phyloP scores from a whole-genome alignment of 2,888 invertebrate species.

The Tetrapedia diversipes region DNA sequence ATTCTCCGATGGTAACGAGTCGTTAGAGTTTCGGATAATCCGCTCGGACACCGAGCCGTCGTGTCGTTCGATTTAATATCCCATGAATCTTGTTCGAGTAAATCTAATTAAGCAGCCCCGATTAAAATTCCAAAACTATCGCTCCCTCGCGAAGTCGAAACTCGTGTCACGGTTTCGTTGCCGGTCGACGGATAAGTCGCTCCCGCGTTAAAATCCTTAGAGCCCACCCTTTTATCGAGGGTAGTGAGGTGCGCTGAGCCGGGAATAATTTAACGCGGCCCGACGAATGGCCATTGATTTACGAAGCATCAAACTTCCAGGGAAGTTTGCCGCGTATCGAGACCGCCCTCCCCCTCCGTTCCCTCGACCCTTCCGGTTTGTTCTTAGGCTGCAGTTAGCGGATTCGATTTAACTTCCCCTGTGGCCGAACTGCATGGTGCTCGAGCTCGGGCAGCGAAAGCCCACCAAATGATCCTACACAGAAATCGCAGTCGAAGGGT shows the following conservation, averaged over 20 bases:
- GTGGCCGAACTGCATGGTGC: slow-evolving; percentile 59
- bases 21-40: not conserved
- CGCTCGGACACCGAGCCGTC: not conserved
- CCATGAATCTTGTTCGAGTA: too few species aligned
- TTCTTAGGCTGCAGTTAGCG: slow-evolving; percentile 78
- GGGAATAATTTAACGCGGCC: slow-evolving; percentile 72
- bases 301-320: slow-evolving; percentile 72
- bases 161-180: slow-evolving; percentile 14
- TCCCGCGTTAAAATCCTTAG: slow-evolving; percentile 48
- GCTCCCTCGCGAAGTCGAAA: slow-evolving; percentile 6
- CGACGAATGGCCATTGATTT: slow-evolving; percentile 77
- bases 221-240: slow-evolving; percentile 5
- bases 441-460: slow-evolving; percentile 41
- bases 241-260: slow-evolving; percentile 48
- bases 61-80: not conserved
- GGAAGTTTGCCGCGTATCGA: slow-evolving; percentile 72
- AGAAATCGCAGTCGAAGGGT: slow-evolving; percentile 54
- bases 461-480: slow-evolving; percentile 29
- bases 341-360: slow-evolving; percentile 51
- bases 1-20: not conserved
- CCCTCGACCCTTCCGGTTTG: slow-evolving; percentile 70
- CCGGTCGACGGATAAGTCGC: slow-evolving; percentile 8
- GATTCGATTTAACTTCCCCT: slow-evolving; percentile 81
- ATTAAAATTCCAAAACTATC: slow-evolving; percentile 25
- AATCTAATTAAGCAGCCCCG: slow-evolving; percentile 28